Base-by-base conservation (phyloP, 2,888 invertebrate genomes). In the Tipula helvola region DNA sequence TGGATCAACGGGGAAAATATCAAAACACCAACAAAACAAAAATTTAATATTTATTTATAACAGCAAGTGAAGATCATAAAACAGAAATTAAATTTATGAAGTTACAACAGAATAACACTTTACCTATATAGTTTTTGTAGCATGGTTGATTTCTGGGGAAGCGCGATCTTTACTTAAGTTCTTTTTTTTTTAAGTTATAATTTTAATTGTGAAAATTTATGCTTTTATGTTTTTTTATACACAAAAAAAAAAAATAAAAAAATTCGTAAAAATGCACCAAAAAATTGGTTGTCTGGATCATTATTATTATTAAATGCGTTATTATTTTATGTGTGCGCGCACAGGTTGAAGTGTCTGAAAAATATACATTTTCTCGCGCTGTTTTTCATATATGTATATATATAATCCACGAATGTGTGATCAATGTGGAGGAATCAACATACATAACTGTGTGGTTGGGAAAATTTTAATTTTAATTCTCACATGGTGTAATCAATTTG, bases 121-220 rank as follows among this genome's bases (percentile, higher is more conserved):
- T 10, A n/a, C n/a, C n/a, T n/a, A 12, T 71, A 71, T 10, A 57
- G 52, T 16, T 57, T 16, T 57, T 57, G 52, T 18, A 28, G 71
- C 71, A 71, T 71, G 71, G 71, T 10, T 28, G 71, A 18, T 28
- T 71, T 71, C 71, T 18, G 71, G 71, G 28, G 71, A 71, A 71
- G 71, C 71, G 71, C 71, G 71, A 71, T 71, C 71, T 71, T 71
- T 71, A 71, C 71, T 71, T 71, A 52, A 52, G n/a, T 71, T 71
- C 28, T 71, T 71, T 71, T 28, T 52, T 52, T 52, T 52, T 16
- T 52, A 52, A 52, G 16, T 52, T 52, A 8, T 71, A 71, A 71
- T 71, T 71, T 71, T 71, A 71, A 71, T 71, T 71, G 71, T 71
- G 71, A 71, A 71, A 71, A 71, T 71, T 71, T 71, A 71, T 71